These are phyloP conservation scores for Pachyseris speciosa DNA, from an alignment of 64 coral and sea anemone genomes.

Conservation along the genomic window DNA sequence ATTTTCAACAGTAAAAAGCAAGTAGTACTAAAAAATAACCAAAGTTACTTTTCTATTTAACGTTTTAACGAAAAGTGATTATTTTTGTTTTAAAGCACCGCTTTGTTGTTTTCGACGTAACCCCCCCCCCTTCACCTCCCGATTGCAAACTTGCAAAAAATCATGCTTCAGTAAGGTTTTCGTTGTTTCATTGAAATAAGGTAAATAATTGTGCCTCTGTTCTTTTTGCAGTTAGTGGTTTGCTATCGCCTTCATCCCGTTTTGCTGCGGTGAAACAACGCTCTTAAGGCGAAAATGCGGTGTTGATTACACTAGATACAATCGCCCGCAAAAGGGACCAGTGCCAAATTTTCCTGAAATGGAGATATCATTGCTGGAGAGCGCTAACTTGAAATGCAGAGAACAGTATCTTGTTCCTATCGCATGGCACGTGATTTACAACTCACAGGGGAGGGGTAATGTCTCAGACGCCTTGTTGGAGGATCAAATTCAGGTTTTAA, in stretches of 20 bases:
- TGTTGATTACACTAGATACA: not conserved
- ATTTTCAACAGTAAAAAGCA: too few relatives aligned
- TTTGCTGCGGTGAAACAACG: not conserved
- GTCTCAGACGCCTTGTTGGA: conserved; percentile 24
- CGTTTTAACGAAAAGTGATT: too few relatives aligned
- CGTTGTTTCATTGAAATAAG: not conserved
- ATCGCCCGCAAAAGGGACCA: not conserved
- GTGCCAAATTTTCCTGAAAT: not conserved
- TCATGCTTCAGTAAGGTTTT: too few relatives aligned
- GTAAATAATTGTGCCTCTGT: not conserved
- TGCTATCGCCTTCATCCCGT: not conserved
- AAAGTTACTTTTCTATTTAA: too few relatives aligned
- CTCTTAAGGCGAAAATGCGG: not conserved
- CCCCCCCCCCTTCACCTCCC: too few relatives aligned
- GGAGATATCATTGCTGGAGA: not conserved
- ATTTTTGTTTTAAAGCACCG: too few relatives aligned
- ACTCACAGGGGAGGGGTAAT: conserved; percentile 38
- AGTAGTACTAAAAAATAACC: too few relatives aligned
- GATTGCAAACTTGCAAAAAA: too few relatives aligned
- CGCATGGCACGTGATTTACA: conserved; percentile 54
- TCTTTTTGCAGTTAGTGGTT: not conserved
- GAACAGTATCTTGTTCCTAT: conserved; percentile 61
- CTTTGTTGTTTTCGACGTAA: too few relatives aligned
- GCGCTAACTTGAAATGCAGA: conserved; percentile 10
- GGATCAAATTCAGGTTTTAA: conserved; percentile 46